phyloP scores from a whole-genome alignment of 2,888 invertebrate species.

The Omphaloscelis lunosa region DNA sequence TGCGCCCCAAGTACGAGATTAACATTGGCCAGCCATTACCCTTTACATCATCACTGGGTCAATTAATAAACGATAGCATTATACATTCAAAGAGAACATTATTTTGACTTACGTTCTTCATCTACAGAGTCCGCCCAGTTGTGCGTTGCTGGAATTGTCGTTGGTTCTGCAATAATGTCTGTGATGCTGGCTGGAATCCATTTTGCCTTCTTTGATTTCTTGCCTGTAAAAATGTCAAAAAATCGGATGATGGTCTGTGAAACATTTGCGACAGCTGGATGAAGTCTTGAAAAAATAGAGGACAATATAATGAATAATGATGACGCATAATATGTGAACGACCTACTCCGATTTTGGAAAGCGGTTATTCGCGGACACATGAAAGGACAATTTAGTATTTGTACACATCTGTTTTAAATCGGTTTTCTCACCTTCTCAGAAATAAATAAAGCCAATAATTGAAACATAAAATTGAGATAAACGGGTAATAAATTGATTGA shows the following conservation, averaged over 20 bases:
- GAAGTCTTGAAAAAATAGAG: slow-evolving; percentile 61
- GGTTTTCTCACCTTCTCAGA: slow-evolving; percentile 65
- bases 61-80: slow-evolving; percentile 1
- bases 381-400: slow-evolving; percentile 70
- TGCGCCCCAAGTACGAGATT: slow-evolving; percentile 94
- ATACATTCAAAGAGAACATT: slow-evolving; percentile 12
- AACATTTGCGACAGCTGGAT: slow-evolving; percentile 60
- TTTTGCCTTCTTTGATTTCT: slow-evolving; percentile 96
- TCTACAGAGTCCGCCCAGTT: slow-evolving; percentile 96
- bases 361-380: slow-evolving; percentile 83
- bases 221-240: slow-evolving; percentile 90
- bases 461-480: slow-evolving; percentile 62
- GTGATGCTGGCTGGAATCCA: slow-evolving; percentile 95
- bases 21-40: slow-evolving; percentile 92
- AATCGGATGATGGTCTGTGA: slow-evolving; percentile 51
- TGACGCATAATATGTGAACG: slow-evolving; percentile 88
- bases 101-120: slow-evolving; percentile 92
- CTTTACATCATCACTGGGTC: slow-evolving; percentile 87
- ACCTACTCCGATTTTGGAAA: slow-evolving; percentile 87
- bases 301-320: slow-evolving; percentile 80
- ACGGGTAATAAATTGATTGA: slow-evolving; percentile 70
- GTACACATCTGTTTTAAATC: slow-evolving; percentile 67
- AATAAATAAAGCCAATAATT: slow-evolving; percentile 60
- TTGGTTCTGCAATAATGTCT: slow-evolving; percentile 94
- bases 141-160: slow-evolving; percentile 90